These are phyloP conservation scores for Trachelipus rathkii DNA, from an alignment of 1,140 invertebrate species.

Conservation along the genomic window DNA sequence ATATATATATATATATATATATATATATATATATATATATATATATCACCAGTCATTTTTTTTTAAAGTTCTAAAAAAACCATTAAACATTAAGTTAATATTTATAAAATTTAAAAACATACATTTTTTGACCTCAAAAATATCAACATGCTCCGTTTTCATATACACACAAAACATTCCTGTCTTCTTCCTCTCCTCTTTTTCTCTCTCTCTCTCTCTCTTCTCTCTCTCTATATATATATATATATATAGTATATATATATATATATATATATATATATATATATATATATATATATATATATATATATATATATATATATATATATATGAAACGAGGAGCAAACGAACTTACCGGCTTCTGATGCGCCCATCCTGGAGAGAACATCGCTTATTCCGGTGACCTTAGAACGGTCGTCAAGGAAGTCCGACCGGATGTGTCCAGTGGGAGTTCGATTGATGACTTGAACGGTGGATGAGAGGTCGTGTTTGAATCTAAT, in stretches of 20 bases:
- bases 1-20: no score
- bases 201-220: neutral
- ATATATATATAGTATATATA: constrained; percentile 11
- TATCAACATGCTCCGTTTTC: no score
- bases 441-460: neutral
- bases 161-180: no score
- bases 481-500: neutral
- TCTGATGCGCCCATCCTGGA: constrained; percentile 68
- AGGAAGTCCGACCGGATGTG: constrained; percentile 54
- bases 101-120: no score
- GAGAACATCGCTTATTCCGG: constrained; percentile 66
- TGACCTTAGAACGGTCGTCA: constrained; percentile 63
- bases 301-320: neutral
- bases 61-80: no score
- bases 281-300: constrained; percentile 9
- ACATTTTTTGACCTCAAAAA: no score
- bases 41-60: no score
- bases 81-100: no score
- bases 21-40: no score
- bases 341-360: constrained; percentile 55
- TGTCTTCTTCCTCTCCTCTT: no score
- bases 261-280: constrained; percentile 13
- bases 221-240: neutral
- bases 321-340: neutral
- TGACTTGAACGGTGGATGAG: neutral